These are phyloP conservation scores for Gila orcuttii DNA, from an alignment of 2,113 vertebrate species.

Conservation along the genomic window DNA sequence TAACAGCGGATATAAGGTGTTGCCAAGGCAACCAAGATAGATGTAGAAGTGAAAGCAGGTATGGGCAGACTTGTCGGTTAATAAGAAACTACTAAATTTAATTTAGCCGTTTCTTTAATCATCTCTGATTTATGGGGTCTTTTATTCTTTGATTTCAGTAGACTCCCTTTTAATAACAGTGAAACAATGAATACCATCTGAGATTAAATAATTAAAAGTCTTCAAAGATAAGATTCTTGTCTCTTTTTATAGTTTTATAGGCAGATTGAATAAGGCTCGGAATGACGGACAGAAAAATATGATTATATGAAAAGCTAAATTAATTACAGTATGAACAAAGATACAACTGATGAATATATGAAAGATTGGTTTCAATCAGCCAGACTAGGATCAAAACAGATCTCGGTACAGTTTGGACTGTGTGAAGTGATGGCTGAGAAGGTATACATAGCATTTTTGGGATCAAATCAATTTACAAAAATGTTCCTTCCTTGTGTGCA, in stretches of 20 bases:
- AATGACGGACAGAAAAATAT: conserved; percentile 51
- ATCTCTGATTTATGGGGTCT: conserved; percentile 70
- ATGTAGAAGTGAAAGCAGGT: conserved; percentile 43
- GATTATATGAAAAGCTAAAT: conserved; percentile 46
- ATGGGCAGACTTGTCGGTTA: conserved; percentile 38
- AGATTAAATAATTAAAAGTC: conserved; percentile 79
- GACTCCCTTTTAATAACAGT: conserved; percentile 74
- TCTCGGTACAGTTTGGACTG: background rate
- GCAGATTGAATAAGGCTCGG: conserved; percentile 65
- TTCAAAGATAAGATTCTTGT: conserved; percentile 75
- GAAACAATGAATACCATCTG: conserved; percentile 66
- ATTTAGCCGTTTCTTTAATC: conserved; percentile 76
- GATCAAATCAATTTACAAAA: background rate
- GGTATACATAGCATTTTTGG: background rate
- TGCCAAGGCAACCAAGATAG: conserved; percentile 54
- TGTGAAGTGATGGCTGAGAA: background rate
- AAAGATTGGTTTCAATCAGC: conserved; percentile 9
- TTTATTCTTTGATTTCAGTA: conserved; percentile 74
- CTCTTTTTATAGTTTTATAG: conserved; percentile 44
- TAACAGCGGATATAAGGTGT: conserved; percentile 45
- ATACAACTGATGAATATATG: background rate
- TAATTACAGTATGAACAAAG: conserved; percentile 47
- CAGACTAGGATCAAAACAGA: background rate
- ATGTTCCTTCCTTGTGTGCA: background rate
- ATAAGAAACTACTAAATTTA: conserved; percentile 62